Percentiles rank a stretch among this genome's conserved stretches.
phyloP scores from a whole-genome alignment of 2,113 vertebrate genomes.

The Rafetus swinhoei region DNA sequence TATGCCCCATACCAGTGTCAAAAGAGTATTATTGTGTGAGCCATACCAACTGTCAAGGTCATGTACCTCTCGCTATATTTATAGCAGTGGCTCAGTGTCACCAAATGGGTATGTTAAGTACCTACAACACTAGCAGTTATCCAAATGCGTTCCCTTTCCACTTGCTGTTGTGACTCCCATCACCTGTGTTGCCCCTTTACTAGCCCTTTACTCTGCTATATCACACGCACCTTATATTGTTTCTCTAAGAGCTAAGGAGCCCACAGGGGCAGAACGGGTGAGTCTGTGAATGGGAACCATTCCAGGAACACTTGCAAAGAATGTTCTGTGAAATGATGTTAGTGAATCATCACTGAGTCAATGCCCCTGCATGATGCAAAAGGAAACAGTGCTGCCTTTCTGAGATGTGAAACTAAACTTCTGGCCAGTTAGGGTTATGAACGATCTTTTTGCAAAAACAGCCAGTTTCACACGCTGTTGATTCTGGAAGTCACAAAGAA shows the following conservation, averaged over 20 bases:
- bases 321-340: neutral
- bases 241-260: too few species aligned
- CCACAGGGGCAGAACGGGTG: neutral
- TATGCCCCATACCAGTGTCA: constrained; percentile 31
- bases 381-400: neutral
- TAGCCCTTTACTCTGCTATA: neutral
- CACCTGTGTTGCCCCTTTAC: neutral
- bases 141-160: neutral
- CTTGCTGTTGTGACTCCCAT: neutral
- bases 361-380: neutral
- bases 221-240: neutral
- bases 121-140: neutral
- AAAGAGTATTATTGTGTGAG: constrained; percentile 36
- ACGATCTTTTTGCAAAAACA: neutral
- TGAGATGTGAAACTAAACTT: neutral
- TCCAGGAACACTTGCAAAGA: neutral
- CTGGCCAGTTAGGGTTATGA: neutral
- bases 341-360: neutral
- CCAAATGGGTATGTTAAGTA: neutral
- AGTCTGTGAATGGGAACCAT: neutral
- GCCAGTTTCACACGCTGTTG: neutral
- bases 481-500: neutral
- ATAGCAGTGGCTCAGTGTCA: constrained; percentile 24
- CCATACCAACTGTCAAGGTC: constrained; percentile 50
- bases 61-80: constrained; percentile 62